Percentiles rank a stretch among this genome's conserved stretches.
Conservation (phyloP, 2,113 vertebrate species). For the Anarhynchus alexandrinus region DNA sequence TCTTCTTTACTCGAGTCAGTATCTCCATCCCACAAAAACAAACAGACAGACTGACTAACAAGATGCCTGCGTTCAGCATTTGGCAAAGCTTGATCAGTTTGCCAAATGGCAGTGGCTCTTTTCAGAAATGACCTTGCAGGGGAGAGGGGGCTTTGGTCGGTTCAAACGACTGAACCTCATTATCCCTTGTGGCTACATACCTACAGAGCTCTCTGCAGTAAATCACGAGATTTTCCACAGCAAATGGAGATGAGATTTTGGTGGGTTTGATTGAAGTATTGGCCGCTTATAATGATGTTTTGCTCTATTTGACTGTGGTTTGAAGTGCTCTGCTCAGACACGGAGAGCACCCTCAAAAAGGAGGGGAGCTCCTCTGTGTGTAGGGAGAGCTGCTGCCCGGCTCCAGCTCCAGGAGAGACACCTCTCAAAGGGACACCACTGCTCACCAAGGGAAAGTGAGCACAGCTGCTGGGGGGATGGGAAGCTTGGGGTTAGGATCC, state of each 20-base stretch:
- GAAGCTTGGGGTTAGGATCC: background rate
- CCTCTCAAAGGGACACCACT: background rate
- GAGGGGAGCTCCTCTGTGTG: background rate
- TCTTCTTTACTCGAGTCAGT: background rate
- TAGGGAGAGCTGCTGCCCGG: background rate
- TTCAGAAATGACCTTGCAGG: background rate
- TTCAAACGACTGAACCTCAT: background rate
- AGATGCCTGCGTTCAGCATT: background rate
- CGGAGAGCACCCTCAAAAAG: background rate
- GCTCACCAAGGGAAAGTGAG: background rate
- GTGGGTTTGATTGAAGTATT: background rate
- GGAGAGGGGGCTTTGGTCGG: background rate
- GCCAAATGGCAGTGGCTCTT: conserved; percentile 19
- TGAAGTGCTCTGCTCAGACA: background rate
- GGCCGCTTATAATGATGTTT: background rate
- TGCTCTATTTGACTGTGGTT: background rate
- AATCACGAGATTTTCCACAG: background rate
- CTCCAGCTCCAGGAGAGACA: background rate
- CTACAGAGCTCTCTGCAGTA: background rate
- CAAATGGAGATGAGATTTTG: background rate
- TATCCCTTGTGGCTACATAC: background rate
- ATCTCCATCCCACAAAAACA: background rate
- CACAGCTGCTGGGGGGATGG: background rate
- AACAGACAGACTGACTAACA: background rate
- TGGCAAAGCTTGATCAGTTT: background rate